These are phyloP conservation scores for Sthenelais limicola DNA, from an alignment of 2,888 invertebrate species.

Conservation along the genomic window DNA sequence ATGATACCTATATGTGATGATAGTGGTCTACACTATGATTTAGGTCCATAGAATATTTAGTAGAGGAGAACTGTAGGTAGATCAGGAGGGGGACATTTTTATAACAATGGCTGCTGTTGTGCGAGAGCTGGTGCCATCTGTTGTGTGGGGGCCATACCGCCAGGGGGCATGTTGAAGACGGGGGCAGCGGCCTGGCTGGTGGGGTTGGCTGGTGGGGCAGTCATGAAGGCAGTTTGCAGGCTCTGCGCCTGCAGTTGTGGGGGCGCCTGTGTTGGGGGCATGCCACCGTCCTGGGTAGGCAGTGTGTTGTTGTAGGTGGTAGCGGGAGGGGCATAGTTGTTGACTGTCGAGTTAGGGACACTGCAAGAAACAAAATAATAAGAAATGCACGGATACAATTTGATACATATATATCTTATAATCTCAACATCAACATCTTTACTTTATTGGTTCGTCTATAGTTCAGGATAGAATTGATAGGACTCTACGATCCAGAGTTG, in stretches of 20 bases:
- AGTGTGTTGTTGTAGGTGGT: constrained; percentile 6
- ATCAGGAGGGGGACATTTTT: constrained; percentile 12
- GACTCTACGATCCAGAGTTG: no score
- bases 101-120: constrained; percentile 39
- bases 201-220: background rate
- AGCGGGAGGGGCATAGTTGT: constrained; percentile 9
- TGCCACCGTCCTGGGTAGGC: background rate
- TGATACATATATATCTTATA: no score
- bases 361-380: background rate
- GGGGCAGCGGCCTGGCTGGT: background rate
- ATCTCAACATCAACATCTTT: no score
- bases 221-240: background rate
- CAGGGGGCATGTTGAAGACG: constrained; percentile 11
- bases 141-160: background rate
- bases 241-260: background rate
- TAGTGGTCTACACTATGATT: no score
- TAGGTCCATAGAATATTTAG: no score
- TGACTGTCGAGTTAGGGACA: background rate
- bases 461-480: no score
- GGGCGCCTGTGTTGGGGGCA: background rate
- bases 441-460: no score
- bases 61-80: no score
- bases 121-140: constrained; percentile 25
- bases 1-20: no score
- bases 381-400: no score